phyloP scores from a whole-genome alignment of 2,888 invertebrate species.

The Alitta virens region DNA sequence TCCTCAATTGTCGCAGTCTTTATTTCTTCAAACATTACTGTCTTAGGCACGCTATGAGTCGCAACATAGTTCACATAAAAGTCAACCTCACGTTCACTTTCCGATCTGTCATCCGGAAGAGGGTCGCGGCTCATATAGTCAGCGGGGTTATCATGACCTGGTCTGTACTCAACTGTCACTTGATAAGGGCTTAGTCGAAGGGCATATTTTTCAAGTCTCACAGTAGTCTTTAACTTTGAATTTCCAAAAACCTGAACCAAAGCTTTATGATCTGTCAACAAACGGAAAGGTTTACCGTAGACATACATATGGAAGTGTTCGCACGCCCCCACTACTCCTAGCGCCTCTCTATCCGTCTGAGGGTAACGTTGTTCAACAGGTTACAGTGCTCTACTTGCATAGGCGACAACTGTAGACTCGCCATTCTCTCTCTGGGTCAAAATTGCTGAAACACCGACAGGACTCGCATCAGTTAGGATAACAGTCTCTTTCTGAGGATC shows the following conservation, averaged over 20 bases:
- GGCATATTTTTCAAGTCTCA: conserved; percentile 33
- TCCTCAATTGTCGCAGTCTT: too few species aligned
- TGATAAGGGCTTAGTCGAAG: conserved; percentile 26
- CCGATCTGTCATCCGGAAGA: too few species aligned
- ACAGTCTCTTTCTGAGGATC: background rate
- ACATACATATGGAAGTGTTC: conserved; percentile 21
- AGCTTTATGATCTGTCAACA: conserved; percentile 21
- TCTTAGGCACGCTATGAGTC: too few species aligned
- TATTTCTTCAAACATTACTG: too few species aligned
- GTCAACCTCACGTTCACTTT: too few species aligned
- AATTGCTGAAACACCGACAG: conserved; percentile 21
- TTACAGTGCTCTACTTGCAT: conserved; percentile 21
- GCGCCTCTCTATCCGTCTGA: conserved; percentile 28
- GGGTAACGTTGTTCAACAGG: conserved; percentile 24
- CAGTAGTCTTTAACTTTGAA: conserved; percentile 25
- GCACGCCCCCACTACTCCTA: conserved; percentile 25
- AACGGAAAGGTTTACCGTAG: conserved; percentile 21
- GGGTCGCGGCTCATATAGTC: too few species aligned
- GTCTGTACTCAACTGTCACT: conserved; percentile 22
- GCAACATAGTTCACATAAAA: too few species aligned
- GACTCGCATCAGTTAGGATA: too few species aligned
- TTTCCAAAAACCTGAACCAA: conserved; percentile 18
- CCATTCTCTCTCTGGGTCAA: conserved; percentile 18
- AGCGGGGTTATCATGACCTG: conserved; percentile 27
- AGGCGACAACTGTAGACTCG: background rate